phyloP scores from a whole-genome alignment of 2,113 vertebrate genomes.

The Aramus guarauna region DNA sequence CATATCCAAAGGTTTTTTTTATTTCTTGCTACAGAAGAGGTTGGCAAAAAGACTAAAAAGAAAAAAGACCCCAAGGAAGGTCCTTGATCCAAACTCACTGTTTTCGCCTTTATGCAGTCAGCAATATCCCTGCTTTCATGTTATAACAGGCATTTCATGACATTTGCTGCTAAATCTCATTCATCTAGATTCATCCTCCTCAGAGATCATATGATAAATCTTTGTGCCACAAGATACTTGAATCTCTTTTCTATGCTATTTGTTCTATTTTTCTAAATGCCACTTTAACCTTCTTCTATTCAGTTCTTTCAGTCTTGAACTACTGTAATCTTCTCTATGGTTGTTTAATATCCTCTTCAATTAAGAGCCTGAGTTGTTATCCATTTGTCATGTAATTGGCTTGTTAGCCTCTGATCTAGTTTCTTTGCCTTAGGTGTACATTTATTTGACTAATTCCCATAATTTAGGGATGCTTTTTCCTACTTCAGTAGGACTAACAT shows the following conservation, averaged over 20 bases:
- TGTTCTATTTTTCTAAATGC: constrained; percentile 38
- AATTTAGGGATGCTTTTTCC: constrained; percentile 2
- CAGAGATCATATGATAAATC: constrained; percentile 23
- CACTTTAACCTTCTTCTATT: constrained; percentile 32
- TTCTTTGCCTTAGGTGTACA: constrained; percentile 52
- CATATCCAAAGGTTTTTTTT: not conserved
- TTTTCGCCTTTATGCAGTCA: not conserved
- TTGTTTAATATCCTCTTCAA: constrained; percentile 40
- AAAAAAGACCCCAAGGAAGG: not conserved
- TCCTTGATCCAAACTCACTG: not conserved
- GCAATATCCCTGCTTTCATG: not conserved
- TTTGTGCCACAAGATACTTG: not conserved
- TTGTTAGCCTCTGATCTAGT: constrained; percentile 50
- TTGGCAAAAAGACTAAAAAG: not conserved
- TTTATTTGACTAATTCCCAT: constrained; percentile 21
- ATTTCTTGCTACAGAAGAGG: not conserved
- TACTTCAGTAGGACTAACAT: not conserved
- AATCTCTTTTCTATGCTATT: constrained; percentile 31
- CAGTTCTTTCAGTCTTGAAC: constrained; percentile 18
- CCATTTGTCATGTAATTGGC: constrained; percentile 41
- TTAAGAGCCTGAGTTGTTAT: constrained; percentile 26
- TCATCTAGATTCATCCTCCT: constrained; percentile 4
- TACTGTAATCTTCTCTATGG: not conserved
- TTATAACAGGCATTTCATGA: constrained; percentile 6
- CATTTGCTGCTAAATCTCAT: constrained; percentile 45